Evolutionary conservation across 1,140 invertebrate species (phyloP).

Genomic region (Drosophila repletoides): DNA sequence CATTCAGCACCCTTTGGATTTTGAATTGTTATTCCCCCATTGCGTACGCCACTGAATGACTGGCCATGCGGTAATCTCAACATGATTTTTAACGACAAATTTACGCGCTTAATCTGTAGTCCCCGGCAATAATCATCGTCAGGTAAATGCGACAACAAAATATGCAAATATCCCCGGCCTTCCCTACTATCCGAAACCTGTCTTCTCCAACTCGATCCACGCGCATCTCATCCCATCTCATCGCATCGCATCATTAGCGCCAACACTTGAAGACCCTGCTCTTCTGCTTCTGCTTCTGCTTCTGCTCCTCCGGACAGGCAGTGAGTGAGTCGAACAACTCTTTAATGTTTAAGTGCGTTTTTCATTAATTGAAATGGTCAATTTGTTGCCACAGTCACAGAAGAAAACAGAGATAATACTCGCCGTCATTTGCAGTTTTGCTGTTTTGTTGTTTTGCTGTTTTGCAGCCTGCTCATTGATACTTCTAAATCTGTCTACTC

Average conservation of each 20-base stretch:
- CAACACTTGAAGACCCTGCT: conserved; percentile 60
- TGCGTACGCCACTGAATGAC: background rate
- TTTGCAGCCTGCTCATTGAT: conserved; percentile 25
- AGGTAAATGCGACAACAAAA: conserved; percentile 59
- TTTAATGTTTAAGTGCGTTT: conserved; percentile 76
- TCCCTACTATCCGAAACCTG: conserved; percentile 17
- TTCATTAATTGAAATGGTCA: conserved; percentile 80
- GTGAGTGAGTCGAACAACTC: conserved; percentile 30
- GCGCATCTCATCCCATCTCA: conserved; percentile 46
- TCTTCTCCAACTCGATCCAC: conserved; percentile 32
- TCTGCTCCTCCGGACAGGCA: background rate
- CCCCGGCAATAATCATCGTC: conserved; percentile 41
- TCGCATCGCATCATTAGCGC: conserved; percentile 64
- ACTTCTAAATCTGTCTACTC: conserved; percentile 4
- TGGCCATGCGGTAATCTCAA: conserved; percentile 65
- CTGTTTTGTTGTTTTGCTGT: too few species aligned
- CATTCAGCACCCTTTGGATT: too few species aligned
- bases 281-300: background rate
- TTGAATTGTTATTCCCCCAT: too few species aligned
- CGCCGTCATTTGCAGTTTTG: conserved; percentile 35
- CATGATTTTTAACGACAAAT: conserved; percentile 81
- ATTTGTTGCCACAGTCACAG: conserved; percentile 60
- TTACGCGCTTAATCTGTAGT: conserved; percentile 75
- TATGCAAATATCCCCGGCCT: conserved; percentile 68
- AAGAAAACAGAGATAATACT: conserved; percentile 11